Percentiles rank a stretch among this genome's conserved stretches.
Evolutionary conservation across 1,140 invertebrate species (phyloP).

Genomic region (Caenorhabditis remanei): DNA sequence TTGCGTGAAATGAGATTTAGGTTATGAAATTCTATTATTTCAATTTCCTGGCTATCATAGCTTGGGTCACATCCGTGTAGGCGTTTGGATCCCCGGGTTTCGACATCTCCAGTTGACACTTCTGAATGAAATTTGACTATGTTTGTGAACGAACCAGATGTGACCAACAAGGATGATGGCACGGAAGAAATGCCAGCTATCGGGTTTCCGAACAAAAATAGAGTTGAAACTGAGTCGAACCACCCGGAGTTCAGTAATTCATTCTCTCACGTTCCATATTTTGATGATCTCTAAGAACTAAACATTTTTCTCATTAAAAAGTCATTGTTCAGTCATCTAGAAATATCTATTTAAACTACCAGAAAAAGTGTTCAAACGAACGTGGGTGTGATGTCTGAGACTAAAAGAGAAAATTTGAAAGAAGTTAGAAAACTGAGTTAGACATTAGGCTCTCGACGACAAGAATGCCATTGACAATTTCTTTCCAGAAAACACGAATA

Average conservation of each 20-base stretch:
- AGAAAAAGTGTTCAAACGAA: neutral
- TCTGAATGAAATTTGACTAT: slow-evolving; percentile 53
- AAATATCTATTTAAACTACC: neutral
- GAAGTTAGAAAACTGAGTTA: slow-evolving; percentile 22
- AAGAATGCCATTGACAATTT: slow-evolving; percentile 41
- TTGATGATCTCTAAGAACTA: too few relatives aligned
- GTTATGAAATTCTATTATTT: neutral
- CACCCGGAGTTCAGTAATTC: neutral
- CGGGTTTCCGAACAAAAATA: slow-evolving; percentile 34
- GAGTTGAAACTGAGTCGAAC: neutral
- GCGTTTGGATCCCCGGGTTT: slow-evolving; percentile 1
- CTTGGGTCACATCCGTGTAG: slow-evolving; percentile 16
- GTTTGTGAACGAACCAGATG: slow-evolving; percentile 49
- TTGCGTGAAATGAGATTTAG: neutral
- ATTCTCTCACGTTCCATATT: neutral
- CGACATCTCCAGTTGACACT: slow-evolving; percentile 24
- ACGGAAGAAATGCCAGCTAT: slow-evolving; percentile 13
- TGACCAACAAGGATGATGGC: slow-evolving; percentile 33
- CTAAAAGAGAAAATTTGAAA: neutral
- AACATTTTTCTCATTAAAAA: too few relatives aligned
- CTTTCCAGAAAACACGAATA: slow-evolving; percentile 14
- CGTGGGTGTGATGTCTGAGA: slow-evolving; percentile 6
- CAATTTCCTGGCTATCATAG: neutral
- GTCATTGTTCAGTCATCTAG: too few relatives aligned
- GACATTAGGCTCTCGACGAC: slow-evolving; percentile 15